Evolutionary conservation across 2,113 vertebrate genomes (phyloP).

Genomic region (Psettodes erumei): DNA sequence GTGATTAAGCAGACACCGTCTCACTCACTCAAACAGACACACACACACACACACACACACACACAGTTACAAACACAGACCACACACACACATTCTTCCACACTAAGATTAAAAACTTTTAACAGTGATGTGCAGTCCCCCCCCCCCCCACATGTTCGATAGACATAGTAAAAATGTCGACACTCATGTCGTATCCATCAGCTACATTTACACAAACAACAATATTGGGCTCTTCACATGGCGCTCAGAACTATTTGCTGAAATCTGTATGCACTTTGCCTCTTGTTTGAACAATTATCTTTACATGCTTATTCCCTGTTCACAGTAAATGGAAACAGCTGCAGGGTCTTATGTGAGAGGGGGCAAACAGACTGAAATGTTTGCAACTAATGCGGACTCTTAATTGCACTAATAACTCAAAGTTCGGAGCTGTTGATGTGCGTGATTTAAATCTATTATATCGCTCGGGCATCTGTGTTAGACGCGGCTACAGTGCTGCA

Average conservation of each 20-base stretch:
- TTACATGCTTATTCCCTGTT: not conserved
- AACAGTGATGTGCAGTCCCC: not conserved
- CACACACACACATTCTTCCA: not conserved
- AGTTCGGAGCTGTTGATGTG: not conserved
- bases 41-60: not conserved
- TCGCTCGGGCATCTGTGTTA: not conserved
- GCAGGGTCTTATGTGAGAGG: not conserved
- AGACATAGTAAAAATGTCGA: too few relatives aligned
- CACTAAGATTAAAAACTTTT: not conserved
- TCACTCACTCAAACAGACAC: not conserved
- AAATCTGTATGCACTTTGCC: not conserved
- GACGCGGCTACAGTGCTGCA: not conserved
- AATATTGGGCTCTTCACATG: not conserved
- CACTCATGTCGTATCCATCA: too few relatives aligned
- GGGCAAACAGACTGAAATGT: not conserved
- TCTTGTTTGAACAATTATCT: not conserved
- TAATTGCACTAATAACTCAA: not conserved
- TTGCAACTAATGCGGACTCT: not conserved
- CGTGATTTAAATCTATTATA: slow-evolving; percentile 2
- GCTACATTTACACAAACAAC: not conserved
- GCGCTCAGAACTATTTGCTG: not conserved
- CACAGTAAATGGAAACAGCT: not conserved
- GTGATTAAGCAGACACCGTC: slow-evolving; percentile 49
- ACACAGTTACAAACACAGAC: not conserved
- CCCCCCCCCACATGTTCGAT: not conserved